Evolutionary conservation across 2,888 invertebrate genomes (phyloP).

Genomic region (Allophyes oxyacanthae): DNA sequence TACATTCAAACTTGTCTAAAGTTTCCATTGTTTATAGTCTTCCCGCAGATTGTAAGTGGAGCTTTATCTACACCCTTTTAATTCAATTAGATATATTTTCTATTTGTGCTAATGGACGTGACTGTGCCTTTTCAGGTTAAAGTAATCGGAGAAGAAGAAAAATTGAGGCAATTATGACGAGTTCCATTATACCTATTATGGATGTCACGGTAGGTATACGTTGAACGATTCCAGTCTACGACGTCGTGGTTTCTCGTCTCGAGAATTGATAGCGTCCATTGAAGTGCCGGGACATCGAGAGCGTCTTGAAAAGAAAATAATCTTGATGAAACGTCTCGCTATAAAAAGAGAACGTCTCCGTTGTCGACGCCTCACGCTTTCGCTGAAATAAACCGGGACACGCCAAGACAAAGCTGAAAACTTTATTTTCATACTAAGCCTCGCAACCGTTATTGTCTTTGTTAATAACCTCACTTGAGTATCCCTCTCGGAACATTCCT

Average conservation of each 20-base stretch:
- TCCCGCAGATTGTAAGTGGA: conserved; percentile 71
- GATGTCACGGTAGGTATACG: conserved; percentile 45
- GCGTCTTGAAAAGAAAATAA: conserved; percentile 79
- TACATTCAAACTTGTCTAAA: conserved; percentile 86
- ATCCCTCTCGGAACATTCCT: conserved; percentile 48
- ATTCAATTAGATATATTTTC: conserved; percentile 67
- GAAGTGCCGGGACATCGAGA: conserved; percentile 67
- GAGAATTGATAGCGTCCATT: conserved; percentile 74
- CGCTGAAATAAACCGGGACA: conserved; percentile 72
- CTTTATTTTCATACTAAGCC: conserved; percentile 73
- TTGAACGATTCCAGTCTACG: conserved; percentile 36
- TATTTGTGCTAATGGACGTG: conserved; percentile 60
- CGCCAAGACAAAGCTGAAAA: conserved; percentile 69
- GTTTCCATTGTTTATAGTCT: conserved; percentile 83
- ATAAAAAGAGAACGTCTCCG: conserved; percentile 75
- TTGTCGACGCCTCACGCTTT: conserved; percentile 64
- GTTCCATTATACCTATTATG: conserved; percentile 34
- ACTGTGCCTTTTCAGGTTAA: conserved; percentile 43
- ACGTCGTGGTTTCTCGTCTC: conserved; percentile 55
- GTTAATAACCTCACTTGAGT: conserved; percentile 70
- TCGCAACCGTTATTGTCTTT: conserved; percentile 72
- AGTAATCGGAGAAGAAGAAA: conserved; percentile 27
- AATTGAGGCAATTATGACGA: conserved; percentile 25
- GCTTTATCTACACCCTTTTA: conserved; percentile 67
- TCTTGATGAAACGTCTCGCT: conserved; percentile 82